Conservation (phyloP, 1,140 invertebrate species). For the Scylla paramamosain region DNA sequence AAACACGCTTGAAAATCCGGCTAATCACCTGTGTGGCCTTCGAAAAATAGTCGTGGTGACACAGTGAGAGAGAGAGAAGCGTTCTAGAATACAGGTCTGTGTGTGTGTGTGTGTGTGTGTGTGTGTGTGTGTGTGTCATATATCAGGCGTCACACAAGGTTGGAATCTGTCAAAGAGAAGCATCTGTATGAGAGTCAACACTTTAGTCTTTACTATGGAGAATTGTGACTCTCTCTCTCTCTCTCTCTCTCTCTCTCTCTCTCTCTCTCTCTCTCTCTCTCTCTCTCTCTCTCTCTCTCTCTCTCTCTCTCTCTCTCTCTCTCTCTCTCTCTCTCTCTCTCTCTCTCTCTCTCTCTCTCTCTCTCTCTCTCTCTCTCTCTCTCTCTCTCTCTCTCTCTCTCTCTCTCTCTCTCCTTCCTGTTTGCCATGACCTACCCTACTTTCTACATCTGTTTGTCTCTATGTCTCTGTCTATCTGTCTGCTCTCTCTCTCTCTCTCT, state of each 20-base stretch:
- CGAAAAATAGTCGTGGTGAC: too few species aligned
- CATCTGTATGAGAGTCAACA: background rate
- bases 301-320: too few species aligned
- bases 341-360: background rate
- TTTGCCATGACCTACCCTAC: background rate
- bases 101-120: conserved; percentile 43
- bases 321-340: background rate
- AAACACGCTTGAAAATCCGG: too few species aligned
- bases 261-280: background rate
- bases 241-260: background rate
- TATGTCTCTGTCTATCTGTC: background rate
- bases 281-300: background rate
- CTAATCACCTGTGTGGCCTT: too few species aligned
- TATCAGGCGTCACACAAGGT: too few species aligned
- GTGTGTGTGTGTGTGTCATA: conserved; percentile 31
- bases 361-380: background rate
- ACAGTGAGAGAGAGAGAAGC: too few species aligned
- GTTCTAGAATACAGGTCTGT: background rate
- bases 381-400: background rate
- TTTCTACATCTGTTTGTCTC: conserved; percentile 12
- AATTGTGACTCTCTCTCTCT: background rate
- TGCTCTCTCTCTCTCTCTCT: conserved; percentile 1
- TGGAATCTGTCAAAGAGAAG: background rate
- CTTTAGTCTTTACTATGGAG: background rate
- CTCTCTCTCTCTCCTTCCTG: background rate